phyloP scores from a whole-genome alignment of 2,113 vertebrate species.

The Hyla sarda region DNA sequence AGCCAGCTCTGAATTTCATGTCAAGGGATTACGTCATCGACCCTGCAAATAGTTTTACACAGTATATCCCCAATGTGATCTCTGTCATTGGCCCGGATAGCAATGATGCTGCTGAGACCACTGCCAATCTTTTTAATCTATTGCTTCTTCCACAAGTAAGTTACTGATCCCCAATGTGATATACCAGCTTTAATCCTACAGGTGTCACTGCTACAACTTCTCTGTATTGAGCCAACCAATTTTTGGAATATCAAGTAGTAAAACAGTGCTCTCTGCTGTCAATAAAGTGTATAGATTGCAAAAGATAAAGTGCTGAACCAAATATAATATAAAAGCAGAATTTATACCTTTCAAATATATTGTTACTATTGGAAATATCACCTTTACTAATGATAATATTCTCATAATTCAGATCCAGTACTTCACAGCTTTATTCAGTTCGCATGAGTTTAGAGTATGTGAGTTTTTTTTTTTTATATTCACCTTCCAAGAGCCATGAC shows the following conservation, averaged over 20 bases:
- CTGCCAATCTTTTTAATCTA: constrained; percentile 74
- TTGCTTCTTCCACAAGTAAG: constrained; percentile 80
- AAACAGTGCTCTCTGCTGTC: not conserved
- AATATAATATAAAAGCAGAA: too few relatives aligned
- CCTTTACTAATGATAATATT: too few relatives aligned
- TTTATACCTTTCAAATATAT: too few relatives aligned
- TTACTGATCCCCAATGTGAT: not conserved
- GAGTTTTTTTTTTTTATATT: too few relatives aligned
- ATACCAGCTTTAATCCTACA: not conserved
- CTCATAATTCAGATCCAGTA: too few relatives aligned
- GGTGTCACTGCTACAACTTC: not conserved
- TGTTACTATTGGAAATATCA: too few relatives aligned
- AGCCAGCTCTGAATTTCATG: constrained; percentile 77
- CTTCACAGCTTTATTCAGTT: too few relatives aligned
- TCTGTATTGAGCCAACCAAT: not conserved
- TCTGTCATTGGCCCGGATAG: constrained; percentile 83
- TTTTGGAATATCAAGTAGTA: not conserved
- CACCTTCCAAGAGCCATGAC: too few relatives aligned
- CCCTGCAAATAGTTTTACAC: constrained; percentile 50
- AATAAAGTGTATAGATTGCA: too few relatives aligned
- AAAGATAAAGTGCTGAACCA: not conserved
- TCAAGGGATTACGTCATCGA: constrained; percentile 33
- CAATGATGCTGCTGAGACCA: constrained; percentile 70
- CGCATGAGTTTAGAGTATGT: too few relatives aligned
- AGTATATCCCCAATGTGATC: constrained; percentile 58